Percentiles rank a stretch among this genome's conserved stretches.
phyloP scores from a whole-genome alignment of 2,888 invertebrate species.

The Phrixothrix hirtus region DNA sequence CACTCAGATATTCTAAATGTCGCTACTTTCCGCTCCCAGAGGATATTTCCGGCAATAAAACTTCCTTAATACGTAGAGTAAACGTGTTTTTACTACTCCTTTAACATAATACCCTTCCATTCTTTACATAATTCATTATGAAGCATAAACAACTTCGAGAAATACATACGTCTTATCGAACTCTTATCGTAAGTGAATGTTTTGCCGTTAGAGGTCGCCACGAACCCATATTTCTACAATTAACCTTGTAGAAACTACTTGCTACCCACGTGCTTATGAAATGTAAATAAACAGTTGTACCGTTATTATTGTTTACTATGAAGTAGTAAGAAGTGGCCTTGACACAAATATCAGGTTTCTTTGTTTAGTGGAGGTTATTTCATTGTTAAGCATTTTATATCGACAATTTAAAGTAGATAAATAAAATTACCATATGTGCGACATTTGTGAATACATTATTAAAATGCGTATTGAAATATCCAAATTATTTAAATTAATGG shows the following conservation, averaged over 20 bases:
- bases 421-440: too few relatives aligned
- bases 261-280: conserved; percentile 30
- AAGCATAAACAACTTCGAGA: conserved; percentile 19
- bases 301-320: conserved; percentile 32
- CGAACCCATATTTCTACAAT: conserved; percentile 6
- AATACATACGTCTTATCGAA: conserved; percentile 13
- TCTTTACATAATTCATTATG: conserved; percentile 17
- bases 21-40: conserved; percentile 19
- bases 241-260: conserved; percentile 30
- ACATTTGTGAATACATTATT: too few relatives aligned
- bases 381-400: too few relatives aligned
- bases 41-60: conserved; percentile 19
- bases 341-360: conserved; percentile 11
- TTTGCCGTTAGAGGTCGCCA: conserved; percentile 13
- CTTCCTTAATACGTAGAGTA: conserved; percentile 3
- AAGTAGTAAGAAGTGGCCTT: conserved; percentile 30
- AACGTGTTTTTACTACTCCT: conserved; percentile 9
- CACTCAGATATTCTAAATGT: conserved; percentile 21
- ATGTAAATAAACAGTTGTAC: conserved; percentile 34
- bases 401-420: too few relatives aligned
- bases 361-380: not conserved
- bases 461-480: too few relatives aligned
- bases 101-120: conserved; percentile 2
- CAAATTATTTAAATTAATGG: too few relatives aligned
- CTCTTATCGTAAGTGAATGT: conserved; percentile 19